Evolutionary conservation across 2,113 vertebrate species (phyloP), one percentile per base, ranked within the genome.

Genomic region (Porphyrio hochstetteri): DNA sequence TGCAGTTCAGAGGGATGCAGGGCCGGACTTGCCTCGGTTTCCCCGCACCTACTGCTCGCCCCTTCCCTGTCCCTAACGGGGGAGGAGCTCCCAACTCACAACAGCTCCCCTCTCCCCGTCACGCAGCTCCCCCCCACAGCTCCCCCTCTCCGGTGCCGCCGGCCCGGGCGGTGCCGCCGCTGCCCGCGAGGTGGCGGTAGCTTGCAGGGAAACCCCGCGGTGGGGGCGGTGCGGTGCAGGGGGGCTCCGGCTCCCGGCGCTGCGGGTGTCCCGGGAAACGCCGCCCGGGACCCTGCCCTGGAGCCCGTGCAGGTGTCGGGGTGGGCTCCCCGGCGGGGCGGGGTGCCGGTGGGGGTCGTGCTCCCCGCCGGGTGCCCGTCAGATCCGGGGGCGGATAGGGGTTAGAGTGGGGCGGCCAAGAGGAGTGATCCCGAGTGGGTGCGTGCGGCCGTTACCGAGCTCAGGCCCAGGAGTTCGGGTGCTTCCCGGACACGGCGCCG

Each of bases 181-280:
- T 63, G 5, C 31, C 97, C 98, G 78, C 97, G 59, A 98, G 98
- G 92, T 97, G 98, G 98, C 98, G 96, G 95, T 94, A 79, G 68
- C 52, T 76, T 78, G 96, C 96, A 97, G 95, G 97, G 94, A 98
- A 95, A 75, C 82, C 90, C 84, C 64, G 69, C 14, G 42, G 60
- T 29, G 18, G 44, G 56, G 40, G 29, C 40, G 13, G 31, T 29
- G 29, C 16, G 42, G 42, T 9, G 64, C 40, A 14, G 31, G 42
- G 29, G 9, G 33, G 25, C 25, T 24, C 50, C 50, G 44, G 44
- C 44, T 46, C 44, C 44, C 44, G 44, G 44, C 44, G 44, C 44
- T 46, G 48, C 48, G 48, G 48, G 48, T 48, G 48, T 48, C 48
- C 48, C 21, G 48, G 20, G 48, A 48, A 48, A 23, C 48, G 48